A percentile compares a stretch with the other conserved stretches of the same genome.
phyloP scores from a whole-genome alignment of 1,140 invertebrate genomes.

The Oscheius sp. region DNA sequence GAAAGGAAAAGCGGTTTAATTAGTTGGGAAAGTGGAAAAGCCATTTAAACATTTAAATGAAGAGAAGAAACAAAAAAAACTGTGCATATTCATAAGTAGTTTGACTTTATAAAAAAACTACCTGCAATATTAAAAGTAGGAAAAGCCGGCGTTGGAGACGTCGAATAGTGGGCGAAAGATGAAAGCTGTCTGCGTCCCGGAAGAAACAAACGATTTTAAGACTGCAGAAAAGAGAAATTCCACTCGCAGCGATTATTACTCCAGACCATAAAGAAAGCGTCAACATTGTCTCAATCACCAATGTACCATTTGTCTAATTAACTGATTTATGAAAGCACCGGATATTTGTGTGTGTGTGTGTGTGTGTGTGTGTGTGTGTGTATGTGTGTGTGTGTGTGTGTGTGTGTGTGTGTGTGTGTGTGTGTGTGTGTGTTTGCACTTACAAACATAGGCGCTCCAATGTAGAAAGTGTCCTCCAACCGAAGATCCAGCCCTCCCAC shows the following conservation, averaged over 20 bases:
- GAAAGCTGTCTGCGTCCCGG: neutral
- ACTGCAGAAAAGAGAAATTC: neutral
- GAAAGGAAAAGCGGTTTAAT: neutral
- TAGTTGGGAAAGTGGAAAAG: too few relatives aligned
- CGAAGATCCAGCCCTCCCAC: neutral
- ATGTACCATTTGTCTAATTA: too few relatives aligned
- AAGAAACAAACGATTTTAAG: neutral
- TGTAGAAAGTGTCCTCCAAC: neutral
- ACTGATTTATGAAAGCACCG: too few relatives aligned
- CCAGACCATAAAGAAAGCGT: neutral
- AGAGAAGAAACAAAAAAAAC: too few relatives aligned
- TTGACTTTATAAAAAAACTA: neutral
- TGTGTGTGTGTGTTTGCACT: too few relatives aligned
- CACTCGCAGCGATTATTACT: neutral
- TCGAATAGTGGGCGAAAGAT: neutral
- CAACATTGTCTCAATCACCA: too few relatives aligned
- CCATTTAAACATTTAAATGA: too few relatives aligned
- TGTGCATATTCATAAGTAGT: too few relatives aligned
- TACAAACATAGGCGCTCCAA: neutral
- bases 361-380: too few relatives aligned
- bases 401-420: too few relatives aligned
- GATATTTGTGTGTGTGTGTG: too few relatives aligned
- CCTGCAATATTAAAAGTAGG: neutral
- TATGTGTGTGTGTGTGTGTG: too few relatives aligned
- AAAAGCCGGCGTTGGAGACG: neutral